Evolutionary conservation across 2,888 invertebrate genomes (phyloP).

Genomic region (Metallyticus violacea): DNA sequence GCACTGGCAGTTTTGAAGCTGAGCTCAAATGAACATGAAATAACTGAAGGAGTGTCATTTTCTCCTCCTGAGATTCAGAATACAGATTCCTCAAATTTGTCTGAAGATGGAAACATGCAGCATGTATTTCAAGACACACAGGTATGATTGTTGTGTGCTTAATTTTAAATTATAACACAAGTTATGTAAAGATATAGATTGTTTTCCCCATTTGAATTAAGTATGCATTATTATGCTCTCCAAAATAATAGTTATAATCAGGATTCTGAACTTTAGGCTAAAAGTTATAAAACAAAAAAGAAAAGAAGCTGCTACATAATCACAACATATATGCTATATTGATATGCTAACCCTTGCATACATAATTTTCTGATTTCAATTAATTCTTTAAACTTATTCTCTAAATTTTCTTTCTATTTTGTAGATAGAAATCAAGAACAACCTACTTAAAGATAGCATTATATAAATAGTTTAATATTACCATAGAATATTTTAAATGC

Average conservation of each 20-base stretch:
- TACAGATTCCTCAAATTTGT: not conserved
- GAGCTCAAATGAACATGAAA: not conserved
- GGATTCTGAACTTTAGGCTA: too few relatives aligned
- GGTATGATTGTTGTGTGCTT: not conserved
- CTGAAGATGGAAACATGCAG: not conserved
- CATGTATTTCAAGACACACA: not conserved
- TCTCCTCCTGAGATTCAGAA: not conserved
- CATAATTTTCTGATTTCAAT: too few relatives aligned
- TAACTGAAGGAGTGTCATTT: not conserved
- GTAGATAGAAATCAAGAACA: too few relatives aligned
- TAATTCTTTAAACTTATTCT: too few relatives aligned
- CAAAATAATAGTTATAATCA: not conserved
- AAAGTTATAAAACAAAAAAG: too few relatives aligned
- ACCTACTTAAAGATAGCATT: too few relatives aligned
- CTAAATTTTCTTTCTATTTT: too few relatives aligned
- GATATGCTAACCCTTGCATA: too few relatives aligned
- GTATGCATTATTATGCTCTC: not conserved
- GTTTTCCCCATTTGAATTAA: not conserved
- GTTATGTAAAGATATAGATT: not conserved
- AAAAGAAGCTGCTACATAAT: too few relatives aligned
- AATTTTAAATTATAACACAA: not conserved
- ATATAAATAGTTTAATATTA: too few relatives aligned
- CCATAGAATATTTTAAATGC: too few relatives aligned
- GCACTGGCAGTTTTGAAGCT: constrained; percentile 21
- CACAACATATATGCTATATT: too few relatives aligned